Evolutionary conservation across 1,140 invertebrate species (phyloP).

Genomic region (Arion vulgaris): DNA sequence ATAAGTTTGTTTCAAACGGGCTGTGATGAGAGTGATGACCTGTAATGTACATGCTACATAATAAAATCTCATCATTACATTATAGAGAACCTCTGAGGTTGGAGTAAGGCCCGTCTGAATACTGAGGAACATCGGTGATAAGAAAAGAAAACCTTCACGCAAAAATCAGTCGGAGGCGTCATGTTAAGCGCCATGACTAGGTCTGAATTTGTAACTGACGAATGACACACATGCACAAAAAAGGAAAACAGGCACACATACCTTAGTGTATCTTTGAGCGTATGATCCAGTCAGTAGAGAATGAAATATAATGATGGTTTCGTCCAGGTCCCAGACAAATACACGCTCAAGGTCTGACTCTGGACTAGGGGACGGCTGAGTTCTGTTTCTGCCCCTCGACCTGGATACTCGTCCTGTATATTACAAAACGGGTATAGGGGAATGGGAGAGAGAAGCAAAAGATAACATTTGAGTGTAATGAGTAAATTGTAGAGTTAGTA

Average conservation of each 20-base stretch:
- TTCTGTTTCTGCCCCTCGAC: constrained; percentile 40
- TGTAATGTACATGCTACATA: no score
- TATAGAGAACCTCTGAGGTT: no score
- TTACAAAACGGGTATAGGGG: neutral
- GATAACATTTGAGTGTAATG: no score
- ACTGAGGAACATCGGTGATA: no score
- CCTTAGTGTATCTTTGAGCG: constrained; percentile 90
- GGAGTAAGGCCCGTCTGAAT: no score
- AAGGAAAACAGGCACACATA: constrained; percentile 63
- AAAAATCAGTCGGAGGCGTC: no score
- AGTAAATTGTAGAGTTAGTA: neutral
- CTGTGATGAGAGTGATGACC: no score
- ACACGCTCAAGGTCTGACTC: constrained; percentile 89
- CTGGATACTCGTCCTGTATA: constrained; percentile 30
- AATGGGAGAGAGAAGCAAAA: neutral
- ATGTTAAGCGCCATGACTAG: no score
- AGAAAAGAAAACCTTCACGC: no score
- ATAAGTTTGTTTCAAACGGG: no score
- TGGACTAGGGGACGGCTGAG: constrained; percentile 78
- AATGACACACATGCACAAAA: neutral
- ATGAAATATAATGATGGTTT: constrained; percentile 98
- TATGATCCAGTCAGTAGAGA: constrained; percentile 91
- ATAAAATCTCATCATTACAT: no score
- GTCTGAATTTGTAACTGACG: no score
- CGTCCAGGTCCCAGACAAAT: constrained; percentile 98